These are phyloP conservation scores for Pterocles burchelli DNA, from an alignment of 2,113 vertebrate species.

Conservation along the genomic window DNA sequence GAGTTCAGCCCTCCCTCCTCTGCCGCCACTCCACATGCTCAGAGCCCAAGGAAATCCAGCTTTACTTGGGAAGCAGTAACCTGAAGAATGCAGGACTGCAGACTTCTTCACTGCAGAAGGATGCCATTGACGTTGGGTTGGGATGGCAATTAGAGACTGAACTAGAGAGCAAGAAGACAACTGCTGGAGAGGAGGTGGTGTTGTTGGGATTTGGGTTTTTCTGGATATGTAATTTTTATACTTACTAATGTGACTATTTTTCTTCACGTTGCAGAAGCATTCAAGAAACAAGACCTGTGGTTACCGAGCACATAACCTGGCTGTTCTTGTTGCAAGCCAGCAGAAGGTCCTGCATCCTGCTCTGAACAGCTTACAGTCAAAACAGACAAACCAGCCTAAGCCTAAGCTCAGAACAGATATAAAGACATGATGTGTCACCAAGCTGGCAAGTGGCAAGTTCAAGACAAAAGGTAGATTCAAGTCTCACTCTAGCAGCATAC, in stretches of 20 bases:
- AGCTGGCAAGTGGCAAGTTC: background rate
- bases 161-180: background rate
- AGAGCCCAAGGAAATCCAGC: background rate
- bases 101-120: background rate
- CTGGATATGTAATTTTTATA: background rate
- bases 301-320: background rate
- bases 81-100: background rate
- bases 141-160: background rate
- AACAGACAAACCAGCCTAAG: background rate
- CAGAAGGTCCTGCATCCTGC: background rate
- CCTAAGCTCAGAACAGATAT: background rate
- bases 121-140: background rate
- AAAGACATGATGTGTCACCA: background rate
- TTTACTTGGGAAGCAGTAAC: background rate
- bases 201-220: background rate
- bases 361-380: background rate
- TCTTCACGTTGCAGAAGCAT: background rate
- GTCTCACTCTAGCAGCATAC: background rate
- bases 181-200: background rate
- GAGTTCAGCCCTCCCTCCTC: background rate
- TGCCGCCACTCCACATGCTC: background rate
- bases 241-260: background rate
- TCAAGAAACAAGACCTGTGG: background rate
- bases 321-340: background rate
- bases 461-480: background rate